Conservation (phyloP, 1,140 invertebrate genomes). For the Andricus grossulariae region DNA sequence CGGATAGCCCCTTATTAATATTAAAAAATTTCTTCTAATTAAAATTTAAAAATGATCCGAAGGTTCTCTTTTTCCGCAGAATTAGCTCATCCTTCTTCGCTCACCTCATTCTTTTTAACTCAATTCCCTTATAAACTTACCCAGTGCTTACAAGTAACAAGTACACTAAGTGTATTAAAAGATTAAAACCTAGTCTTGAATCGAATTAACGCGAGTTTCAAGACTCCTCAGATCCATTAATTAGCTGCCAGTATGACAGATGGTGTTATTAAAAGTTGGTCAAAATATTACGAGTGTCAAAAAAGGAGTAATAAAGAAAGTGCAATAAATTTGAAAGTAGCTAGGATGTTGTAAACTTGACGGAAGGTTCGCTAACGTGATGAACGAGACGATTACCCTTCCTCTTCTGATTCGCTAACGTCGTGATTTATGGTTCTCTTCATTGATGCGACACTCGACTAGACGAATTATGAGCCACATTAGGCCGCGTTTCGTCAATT, state of each 20-base stretch:
- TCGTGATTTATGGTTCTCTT: conserved; percentile 13
- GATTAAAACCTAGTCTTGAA: background rate
- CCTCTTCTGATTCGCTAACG: conserved; percentile 19
- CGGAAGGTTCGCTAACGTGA: conserved; percentile 17
- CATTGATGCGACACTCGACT: conserved; percentile 7
- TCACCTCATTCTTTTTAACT: too few species aligned
- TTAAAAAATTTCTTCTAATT: too few species aligned
- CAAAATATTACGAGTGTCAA: background rate
- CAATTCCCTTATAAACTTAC: too few species aligned
- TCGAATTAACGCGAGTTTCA: background rate
- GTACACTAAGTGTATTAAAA: background rate
- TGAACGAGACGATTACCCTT: conserved; percentile 11
- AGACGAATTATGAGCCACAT: conserved; percentile 19
- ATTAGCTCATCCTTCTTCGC: too few species aligned
- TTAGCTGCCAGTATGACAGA: background rate
- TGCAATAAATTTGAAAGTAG: conserved; percentile 7
- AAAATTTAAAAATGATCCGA: too few species aligned
- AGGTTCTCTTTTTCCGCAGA: too few species aligned
- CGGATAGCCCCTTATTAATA: too few species aligned
- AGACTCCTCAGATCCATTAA: background rate
- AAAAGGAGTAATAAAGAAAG: background rate
- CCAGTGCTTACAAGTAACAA: too few species aligned
- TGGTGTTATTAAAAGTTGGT: background rate
- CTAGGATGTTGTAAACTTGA: background rate
- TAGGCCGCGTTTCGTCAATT: background rate